Base-by-base conservation (phyloP, 2,888 invertebrate genomes). In the Sphinx pinastri region DNA sequence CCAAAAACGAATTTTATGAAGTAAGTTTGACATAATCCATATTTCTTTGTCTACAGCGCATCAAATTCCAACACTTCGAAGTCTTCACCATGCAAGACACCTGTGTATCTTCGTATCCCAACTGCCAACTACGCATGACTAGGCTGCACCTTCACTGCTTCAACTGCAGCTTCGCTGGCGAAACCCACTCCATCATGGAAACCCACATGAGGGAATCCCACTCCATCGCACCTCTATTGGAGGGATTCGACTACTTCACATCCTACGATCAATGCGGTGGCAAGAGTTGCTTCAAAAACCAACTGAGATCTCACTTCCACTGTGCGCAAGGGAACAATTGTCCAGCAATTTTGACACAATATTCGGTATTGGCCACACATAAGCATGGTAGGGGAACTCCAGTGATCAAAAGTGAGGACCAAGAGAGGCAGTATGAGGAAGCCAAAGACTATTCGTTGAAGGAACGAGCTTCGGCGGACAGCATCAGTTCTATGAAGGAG, bases 161-260 rank as follows among this genome's bases (percentile, higher is more conserved):
- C 59, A 96, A 97, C 78, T 99, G 98, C 85, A 96, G 97, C 83
- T 98, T 97, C 81, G 96, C 97, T 12, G 97, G 97, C 0, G 97
- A 98, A 84, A 95, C 96, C 67, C 96, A 97, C 71, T 96, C 97
- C 73, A 95, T 96, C 54, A 95, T 98, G 79, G 95, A 97, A 72
- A 96, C 97, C 79, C 98, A 98, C 84, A 96, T 97, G 88, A 96
- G 97, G 81, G 98, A 98, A 86, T 97, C 97, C 80, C 98, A 98
- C 87, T 97, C 97, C 74, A 96, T 97, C 77, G 95, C 96, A 59
- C 97, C 97, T 77, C 96, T 98, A 69, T 90, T 97, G 54, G 97
- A 98, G 67, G 97, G 98, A 0, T 98, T 98, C 83, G 97, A 97
- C 73, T 97, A 97, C 87, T 98, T 97, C 86, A 83, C 94, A 93